A percentile compares a stretch with the other conserved stretches of the same genome.
phyloP scores from a whole-genome alignment of 2,113 vertebrate genomes.

The Corythornis madagascariensis region DNA sequence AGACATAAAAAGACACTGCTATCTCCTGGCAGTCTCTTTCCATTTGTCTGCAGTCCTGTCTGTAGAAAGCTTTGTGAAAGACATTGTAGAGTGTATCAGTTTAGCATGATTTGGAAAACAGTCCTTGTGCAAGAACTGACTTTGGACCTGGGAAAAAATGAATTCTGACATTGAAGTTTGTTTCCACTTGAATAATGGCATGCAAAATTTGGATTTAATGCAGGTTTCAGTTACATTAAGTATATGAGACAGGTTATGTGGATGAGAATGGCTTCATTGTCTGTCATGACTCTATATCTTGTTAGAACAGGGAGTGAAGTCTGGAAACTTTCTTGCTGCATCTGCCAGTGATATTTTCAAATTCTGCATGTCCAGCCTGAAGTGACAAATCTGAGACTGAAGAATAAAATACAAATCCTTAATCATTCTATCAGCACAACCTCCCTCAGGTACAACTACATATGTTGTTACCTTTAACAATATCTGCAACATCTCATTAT shows the following conservation, averaged over 20 bases:
- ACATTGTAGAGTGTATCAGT: neutral
- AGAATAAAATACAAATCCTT: neutral
- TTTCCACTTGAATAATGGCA: neutral
- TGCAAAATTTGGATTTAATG: neutral
- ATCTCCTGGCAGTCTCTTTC: neutral
- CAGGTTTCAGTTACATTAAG: neutral
- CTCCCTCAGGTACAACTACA: neutral
- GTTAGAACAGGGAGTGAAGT: neutral
- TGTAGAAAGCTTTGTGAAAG: neutral
- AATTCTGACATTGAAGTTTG: neutral
- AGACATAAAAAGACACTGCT: neutral
- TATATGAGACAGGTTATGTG: neutral
- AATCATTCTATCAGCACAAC: neutral
- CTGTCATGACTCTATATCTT: rapidly evolving
- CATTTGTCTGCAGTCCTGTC: neutral
- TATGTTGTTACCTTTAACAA: neutral
- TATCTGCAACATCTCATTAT: neutral
- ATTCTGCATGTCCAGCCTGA: neutral
- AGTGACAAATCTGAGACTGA: neutral
- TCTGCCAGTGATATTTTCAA: neutral
- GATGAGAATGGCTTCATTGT: neutral
- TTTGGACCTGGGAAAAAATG: neutral
- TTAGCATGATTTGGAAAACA: neutral
- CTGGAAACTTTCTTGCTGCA: neutral
- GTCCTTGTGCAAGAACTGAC: neutral